Base-by-base conservation (phyloP, 2,797 vertebrate species). In the Sebastes vulpes region DNA sequence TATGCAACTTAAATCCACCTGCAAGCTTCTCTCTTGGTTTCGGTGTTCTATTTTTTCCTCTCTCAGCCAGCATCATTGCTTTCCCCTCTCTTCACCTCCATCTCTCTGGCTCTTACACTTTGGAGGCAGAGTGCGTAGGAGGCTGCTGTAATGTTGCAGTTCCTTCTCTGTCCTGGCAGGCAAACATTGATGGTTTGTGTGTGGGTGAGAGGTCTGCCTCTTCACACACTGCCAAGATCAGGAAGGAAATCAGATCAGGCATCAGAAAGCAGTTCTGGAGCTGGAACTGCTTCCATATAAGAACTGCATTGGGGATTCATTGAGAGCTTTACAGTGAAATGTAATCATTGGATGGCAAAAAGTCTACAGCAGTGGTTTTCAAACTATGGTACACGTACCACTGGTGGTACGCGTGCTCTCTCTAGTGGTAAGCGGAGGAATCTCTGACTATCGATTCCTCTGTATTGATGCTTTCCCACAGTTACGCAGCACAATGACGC, bases 111-210 rank as follows among this genome's bases (percentile, higher is more conserved):
- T 69, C 46, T 72, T 48, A 52, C 54, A 65, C 69, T 72, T 83
- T 70, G 57, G 68, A 85, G 69, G 75, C 81, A 79, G 66, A 58
- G 67, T 77, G 70, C 53, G 75, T 84, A 75, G 79, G 90, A 84
- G 61, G 81, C 57, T 84, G 72, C 75, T 75, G 75, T 85, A 84
- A 83, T 70, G 78, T 74, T 83, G 57, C 76, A 57, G 82, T 79
- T 83, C 65, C 75, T 73, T 79, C 80, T 83, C 54, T 52, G 68
- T 75, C 42, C 78, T 87, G 82, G 84, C 73, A 88, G 83, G 68
- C 67, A 82, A 88, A 86, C 72, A 80, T 76, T 74, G 79, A 66
- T 73, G 70, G 74, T 86, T 71, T 88, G 74, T 87, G 74, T 87
- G 82, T 83, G 86, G 73, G 70, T 60, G 79, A 82, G 75, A 75